Conservation (phyloP, 2,113 vertebrate genomes). For the Delphinapterus leucas region DNA sequence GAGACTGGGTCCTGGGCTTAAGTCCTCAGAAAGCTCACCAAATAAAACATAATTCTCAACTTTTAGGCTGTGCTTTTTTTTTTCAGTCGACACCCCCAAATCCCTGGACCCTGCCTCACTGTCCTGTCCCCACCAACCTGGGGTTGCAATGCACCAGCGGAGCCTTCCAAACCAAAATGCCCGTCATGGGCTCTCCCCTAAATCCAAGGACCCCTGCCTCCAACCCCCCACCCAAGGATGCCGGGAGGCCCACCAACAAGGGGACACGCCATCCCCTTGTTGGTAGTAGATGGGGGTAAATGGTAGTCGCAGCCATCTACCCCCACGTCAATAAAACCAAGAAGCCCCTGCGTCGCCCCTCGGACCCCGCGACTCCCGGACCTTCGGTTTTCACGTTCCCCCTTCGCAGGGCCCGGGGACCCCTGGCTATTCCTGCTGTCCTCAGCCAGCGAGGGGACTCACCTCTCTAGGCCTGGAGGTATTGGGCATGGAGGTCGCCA, state of each 20-base stretch:
- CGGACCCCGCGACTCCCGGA: background rate
- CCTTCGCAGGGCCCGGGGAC: background rate
- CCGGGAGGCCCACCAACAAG: background rate
- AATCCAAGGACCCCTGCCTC: background rate
- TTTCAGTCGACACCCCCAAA: background rate
- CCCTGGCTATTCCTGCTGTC: background rate
- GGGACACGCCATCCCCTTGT: background rate
- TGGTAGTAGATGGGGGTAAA: too few species aligned
- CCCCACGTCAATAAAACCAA: background rate
- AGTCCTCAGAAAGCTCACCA: background rate
- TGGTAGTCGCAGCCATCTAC: background rate
- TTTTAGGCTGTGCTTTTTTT: background rate
- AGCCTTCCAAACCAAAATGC: background rate
- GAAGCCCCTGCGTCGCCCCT: background rate
- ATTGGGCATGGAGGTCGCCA: background rate
- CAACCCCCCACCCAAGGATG: background rate
- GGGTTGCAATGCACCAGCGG: background rate
- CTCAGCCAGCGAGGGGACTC: background rate
- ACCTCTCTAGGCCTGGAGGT: background rate
- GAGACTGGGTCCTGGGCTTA: background rate
- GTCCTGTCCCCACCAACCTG: background rate
- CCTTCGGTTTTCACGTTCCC: background rate
- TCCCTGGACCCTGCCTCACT: background rate
- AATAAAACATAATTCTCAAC: background rate
- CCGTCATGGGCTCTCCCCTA: background rate